Evolutionary conservation across 2,113 vertebrate species (phyloP), one percentile per base, ranked within the genome.

Genomic region (Aptenodytes forsteri): DNA sequence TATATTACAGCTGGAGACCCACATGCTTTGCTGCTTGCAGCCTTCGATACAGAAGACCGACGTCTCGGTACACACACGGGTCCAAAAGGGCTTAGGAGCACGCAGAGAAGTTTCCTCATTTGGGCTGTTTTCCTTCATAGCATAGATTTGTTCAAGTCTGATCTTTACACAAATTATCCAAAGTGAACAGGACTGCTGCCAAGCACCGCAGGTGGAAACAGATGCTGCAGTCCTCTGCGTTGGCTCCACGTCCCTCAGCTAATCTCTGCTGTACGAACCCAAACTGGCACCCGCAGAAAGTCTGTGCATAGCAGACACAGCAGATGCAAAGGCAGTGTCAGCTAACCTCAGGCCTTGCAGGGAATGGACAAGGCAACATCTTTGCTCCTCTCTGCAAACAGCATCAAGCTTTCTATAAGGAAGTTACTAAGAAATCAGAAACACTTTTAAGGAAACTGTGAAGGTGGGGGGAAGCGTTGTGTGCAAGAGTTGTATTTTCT

Each of bases 281-380:
- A 87, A 52, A 49, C 34, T 30, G 4, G 21, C 9, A 30, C 66
- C 40, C 42, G 1, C 72, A 69, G 77, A 21, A 77, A 18, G 52
- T 11, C 76, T 44, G 26, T 5, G 2, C 1, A 1, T 9, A 70
- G 50, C 69, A 25, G 36, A 18, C 19, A 23, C 3, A 4, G 67
- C 47, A 77, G 34, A 67, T 8, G 52, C 25, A 58, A 58, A 70
- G 46, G 42, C 54, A 76, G 58, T 3, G 18, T 3, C 13, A 62
- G 38, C 34, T 46, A 22, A 72, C 49, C 55, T 27, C 1, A 3
- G 26, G 49, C 54, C 21, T 32, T 26, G 13, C 50, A 82, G 47
- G 16, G 75, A 78, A 49, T 0, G 3, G 42, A 22, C 36, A 27
- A 5, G 3, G n/a, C 10, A 50, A 20, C 1, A 6, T 34, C 52